phyloP scores from a whole-genome alignment of 1,140 invertebrate genomes.

The Maconellicoccus hirsutus region DNA sequence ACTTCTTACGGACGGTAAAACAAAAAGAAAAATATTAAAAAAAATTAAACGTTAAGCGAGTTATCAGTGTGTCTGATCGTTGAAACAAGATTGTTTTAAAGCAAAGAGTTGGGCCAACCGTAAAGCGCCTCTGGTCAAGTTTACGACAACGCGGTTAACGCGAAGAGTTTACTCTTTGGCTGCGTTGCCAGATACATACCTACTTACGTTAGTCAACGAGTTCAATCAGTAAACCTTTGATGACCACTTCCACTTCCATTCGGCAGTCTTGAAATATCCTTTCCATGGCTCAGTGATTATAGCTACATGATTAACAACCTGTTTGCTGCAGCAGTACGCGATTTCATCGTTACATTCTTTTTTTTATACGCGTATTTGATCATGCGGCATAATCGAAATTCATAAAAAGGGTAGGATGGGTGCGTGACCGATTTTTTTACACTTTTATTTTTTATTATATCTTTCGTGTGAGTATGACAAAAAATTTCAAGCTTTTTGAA shows the following conservation, averaged over 20 bases:
- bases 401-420: neutral
- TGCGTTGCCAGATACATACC: constrained; percentile 19
- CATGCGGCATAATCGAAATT: neutral
- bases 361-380: constrained; percentile 10
- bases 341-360: neutral
- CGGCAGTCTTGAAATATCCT: constrained; percentile 18
- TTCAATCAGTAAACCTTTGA: constrained; percentile 17
- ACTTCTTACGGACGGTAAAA: neutral
- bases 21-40: constrained; percentile 13
- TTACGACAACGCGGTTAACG: neutral
- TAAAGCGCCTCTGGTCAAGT: constrained; percentile 11
- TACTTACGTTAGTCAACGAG: constrained; percentile 20
- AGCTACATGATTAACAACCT: constrained; percentile 17
- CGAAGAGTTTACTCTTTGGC: constrained; percentile 12
- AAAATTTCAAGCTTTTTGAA: neutral
- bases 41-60: constrained; percentile 14
- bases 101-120: neutral
- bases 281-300: constrained; percentile 20
- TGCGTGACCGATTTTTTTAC: neutral
- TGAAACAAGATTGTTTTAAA: constrained; percentile 20
- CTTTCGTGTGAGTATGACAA: too few species aligned
- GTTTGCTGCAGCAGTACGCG: neutral
- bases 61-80: constrained; percentile 20
- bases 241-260: constrained; percentile 17
- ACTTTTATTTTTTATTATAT: too few species aligned